These are phyloP conservation scores for Mesaphorura yosii DNA, from an alignment of 1,140 invertebrate species.

Conservation along the genomic window DNA sequence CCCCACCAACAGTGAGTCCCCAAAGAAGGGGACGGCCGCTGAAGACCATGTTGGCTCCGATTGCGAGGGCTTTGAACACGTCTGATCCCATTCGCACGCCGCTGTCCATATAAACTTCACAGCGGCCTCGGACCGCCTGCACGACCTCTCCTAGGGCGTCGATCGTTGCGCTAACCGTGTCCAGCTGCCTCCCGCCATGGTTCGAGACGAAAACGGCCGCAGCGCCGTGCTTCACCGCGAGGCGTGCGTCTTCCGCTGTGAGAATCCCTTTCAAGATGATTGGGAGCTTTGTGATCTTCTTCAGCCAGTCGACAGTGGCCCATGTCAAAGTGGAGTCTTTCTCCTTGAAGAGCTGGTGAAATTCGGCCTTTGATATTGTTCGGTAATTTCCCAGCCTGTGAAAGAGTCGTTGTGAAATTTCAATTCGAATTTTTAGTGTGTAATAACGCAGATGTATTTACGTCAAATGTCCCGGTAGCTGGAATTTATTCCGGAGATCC, in stretches of 20 bases:
- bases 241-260: conserved; percentile 68
- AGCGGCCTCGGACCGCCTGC: conserved; percentile 34
- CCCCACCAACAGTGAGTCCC: conserved; percentile 61
- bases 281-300: conserved; percentile 52
- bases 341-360: neutral
- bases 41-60: conserved; percentile 38
- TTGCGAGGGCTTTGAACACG: conserved; percentile 42
- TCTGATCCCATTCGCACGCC: conserved; percentile 43
- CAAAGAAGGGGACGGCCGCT: conserved; percentile 69
- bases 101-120: conserved; percentile 24
- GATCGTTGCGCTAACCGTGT: conserved; percentile 5
- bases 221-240: conserved; percentile 59
- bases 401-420: no score
- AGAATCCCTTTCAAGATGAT: conserved; percentile 82
- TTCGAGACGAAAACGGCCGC: conserved; percentile 66
- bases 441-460: no score
- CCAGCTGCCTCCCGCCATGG: conserved; percentile 16
- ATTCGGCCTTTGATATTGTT: neutral
- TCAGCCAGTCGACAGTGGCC: conserved; percentile 35
- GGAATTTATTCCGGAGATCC: conserved; percentile 74
- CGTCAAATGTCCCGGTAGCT: conserved; percentile 64
- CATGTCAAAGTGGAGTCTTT: conserved; percentile 36
- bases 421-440: no score
- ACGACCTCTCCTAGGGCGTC: conserved; percentile 26
- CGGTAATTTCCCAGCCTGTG: no score